Conservation (phyloP, 37 sponge, comb jelly and placozoan genomes). For the Bolinopsis microptera region DNA sequence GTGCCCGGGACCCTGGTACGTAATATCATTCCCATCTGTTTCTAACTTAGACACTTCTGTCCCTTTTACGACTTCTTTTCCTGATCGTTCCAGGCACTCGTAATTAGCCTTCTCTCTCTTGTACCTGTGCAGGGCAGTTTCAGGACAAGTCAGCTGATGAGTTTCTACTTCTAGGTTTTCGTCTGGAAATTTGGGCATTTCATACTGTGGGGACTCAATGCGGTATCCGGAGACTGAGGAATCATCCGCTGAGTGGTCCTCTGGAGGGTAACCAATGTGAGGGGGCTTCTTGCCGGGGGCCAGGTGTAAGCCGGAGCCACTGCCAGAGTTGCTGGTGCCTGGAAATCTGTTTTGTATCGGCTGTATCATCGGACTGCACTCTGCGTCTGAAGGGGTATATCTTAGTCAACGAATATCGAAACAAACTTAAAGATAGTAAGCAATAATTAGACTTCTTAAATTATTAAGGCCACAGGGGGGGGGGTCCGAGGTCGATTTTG, state of each 20-base stretch:
- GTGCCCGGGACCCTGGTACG: too few species aligned
- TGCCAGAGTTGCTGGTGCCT: not conserved
- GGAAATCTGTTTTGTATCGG: constrained; percentile 36
- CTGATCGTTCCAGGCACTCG: not conserved
- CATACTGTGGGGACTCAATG: not conserved
- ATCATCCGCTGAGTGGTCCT: not conserved
- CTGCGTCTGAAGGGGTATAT: not conserved
- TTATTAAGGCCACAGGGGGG: too few species aligned
- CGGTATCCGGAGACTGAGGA: not conserved
- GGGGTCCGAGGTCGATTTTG: too few species aligned
- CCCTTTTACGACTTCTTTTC: not conserved
- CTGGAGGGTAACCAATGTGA: not conserved
- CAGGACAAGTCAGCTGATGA: not conserved
- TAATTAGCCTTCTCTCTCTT: not conserved
- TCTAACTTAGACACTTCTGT: not conserved
- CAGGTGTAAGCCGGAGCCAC: not conserved
- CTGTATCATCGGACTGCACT: constrained; percentile 55
- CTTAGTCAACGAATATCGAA: too few species aligned
- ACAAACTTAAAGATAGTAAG: too few species aligned
- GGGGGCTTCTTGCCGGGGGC: not conserved
- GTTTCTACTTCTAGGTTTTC: not conserved
- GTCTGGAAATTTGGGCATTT: not conserved
- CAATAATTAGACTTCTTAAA: too few species aligned
- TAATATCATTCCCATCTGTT: not conserved
- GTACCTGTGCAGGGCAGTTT: not conserved